These are phyloP conservation scores for Scylla paramamosain DNA, from an alignment of 1,140 invertebrate species.

Conservation along the genomic window DNA sequence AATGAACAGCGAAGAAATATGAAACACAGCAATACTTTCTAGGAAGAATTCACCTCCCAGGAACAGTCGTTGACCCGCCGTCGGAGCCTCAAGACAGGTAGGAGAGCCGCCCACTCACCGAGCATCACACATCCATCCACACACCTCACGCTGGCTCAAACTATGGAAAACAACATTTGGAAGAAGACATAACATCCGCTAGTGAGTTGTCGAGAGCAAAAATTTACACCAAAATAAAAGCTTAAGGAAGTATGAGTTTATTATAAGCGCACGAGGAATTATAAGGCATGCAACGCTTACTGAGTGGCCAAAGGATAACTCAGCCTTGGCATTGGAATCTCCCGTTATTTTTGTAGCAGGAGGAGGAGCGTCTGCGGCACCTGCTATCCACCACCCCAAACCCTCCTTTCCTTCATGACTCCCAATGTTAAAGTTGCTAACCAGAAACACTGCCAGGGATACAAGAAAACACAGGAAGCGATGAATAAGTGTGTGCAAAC, in stretches of 20 bases:
- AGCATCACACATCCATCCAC: not conserved
- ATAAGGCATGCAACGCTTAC: not conserved
- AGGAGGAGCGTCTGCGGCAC: not conserved
- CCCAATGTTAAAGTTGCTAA: too few relatives aligned
- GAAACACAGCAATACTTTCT: not conserved
- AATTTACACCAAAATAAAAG: not conserved
- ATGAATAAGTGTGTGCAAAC: not conserved
- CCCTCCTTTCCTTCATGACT: too few relatives aligned
- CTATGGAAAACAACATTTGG: not conserved
- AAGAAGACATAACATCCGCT: not conserved
- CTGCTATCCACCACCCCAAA: not conserved
- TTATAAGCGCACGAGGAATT: not conserved
- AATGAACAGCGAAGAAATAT: conserved; percentile 18
- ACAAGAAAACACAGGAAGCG: not conserved
- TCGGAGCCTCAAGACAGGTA: not conserved
- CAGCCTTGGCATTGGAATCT: conserved; percentile 58
- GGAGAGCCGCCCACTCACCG: conserved; percentile 33
- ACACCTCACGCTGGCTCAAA: not conserved
- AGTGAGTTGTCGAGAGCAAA: not conserved
- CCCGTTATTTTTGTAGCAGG: conserved; percentile 23
- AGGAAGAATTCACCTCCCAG: not conserved
- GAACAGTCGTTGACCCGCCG: conserved; percentile 53
- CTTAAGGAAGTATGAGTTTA: not conserved
- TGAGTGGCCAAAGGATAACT: conserved; percentile 38
- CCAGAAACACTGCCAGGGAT: not conserved